These are phyloP conservation scores for Pterois miles DNA, from an alignment of 2,797 vertebrate species.

Conservation along the genomic window DNA sequence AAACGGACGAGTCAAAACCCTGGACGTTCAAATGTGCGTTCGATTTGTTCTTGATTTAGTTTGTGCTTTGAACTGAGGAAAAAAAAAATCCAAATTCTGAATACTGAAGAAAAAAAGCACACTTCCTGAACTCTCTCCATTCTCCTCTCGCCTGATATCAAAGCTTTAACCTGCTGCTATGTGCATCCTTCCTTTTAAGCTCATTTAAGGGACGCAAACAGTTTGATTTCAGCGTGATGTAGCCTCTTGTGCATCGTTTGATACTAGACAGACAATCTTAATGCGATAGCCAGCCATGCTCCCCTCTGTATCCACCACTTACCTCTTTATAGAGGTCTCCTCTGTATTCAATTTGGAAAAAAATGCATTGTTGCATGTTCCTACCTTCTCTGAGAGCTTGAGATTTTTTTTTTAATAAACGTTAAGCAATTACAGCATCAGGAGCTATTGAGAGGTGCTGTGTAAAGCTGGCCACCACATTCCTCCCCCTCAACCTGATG, in stretches of 20 bases:
- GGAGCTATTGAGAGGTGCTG: neutral
- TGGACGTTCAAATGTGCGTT: neutral
- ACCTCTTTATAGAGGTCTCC: neutral
- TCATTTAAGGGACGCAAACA: neutral
- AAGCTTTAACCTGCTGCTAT: neutral
- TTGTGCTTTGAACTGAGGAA: slow-evolving; percentile 60
- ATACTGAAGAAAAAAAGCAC: slow-evolving; percentile 1
- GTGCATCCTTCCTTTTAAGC: neutral
- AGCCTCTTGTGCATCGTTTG: neutral
- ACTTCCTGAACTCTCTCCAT: neutral
- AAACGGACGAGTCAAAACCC: neutral
- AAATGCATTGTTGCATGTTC: neutral
- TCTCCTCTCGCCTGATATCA: neutral
- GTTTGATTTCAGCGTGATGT: neutral
- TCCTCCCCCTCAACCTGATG: slow-evolving; percentile 21
- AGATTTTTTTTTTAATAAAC: neutral
- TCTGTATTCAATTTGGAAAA: neutral
- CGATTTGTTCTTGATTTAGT: slow-evolving; percentile 12
- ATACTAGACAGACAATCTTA: neutral
- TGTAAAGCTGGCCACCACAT: slow-evolving; percentile 13
- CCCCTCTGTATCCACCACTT: slow-evolving; percentile 2
- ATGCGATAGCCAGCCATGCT: neutral
- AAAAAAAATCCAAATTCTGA: neutral
- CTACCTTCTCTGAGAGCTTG: neutral
- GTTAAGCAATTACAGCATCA: neutral